These are phyloP conservation scores for Grammomys dolichurus DNA, from an alignment of 2,113 vertebrate species.

Conservation along the genomic window DNA sequence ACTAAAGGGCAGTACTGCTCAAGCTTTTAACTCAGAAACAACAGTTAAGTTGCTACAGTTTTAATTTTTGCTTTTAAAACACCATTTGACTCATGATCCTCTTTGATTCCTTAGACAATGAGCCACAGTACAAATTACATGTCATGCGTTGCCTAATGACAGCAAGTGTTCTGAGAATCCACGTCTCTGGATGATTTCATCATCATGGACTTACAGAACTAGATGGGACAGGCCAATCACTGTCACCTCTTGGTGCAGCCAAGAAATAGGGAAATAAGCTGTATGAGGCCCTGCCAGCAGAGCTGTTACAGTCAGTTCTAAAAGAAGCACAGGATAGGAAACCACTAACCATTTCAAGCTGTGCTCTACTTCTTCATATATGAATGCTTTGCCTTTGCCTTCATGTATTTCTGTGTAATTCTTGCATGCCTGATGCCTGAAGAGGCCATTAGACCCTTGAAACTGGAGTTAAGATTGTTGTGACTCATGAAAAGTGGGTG, in stretches of 20 bases:
- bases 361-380: not conserved
- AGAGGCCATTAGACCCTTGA: too few relatives aligned
- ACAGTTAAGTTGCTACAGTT: not conserved
- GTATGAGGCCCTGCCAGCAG: not conserved
- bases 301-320: not conserved
- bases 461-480: not conserved
- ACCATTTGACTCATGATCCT: not conserved
- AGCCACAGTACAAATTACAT: not conserved
- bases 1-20: not conserved
- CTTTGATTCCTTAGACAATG: not conserved
- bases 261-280: not conserved
- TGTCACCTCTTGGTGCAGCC: not conserved
- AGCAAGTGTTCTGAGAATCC: not conserved
- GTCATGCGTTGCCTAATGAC: not conserved
- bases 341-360: not conserved
- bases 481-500: not conserved
- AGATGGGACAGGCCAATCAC: not conserved
- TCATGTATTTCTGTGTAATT: not conserved
- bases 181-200: not conserved
- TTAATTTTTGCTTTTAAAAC: slow-evolving; percentile 31
- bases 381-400: not conserved
- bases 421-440: not conserved
- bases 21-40: slow-evolving; percentile 17
- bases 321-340: not conserved
- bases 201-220: not conserved